These are phyloP conservation scores for Theristus sp. DNA, from an alignment of 2,888 invertebrate species.

Conservation along the genomic window DNA sequence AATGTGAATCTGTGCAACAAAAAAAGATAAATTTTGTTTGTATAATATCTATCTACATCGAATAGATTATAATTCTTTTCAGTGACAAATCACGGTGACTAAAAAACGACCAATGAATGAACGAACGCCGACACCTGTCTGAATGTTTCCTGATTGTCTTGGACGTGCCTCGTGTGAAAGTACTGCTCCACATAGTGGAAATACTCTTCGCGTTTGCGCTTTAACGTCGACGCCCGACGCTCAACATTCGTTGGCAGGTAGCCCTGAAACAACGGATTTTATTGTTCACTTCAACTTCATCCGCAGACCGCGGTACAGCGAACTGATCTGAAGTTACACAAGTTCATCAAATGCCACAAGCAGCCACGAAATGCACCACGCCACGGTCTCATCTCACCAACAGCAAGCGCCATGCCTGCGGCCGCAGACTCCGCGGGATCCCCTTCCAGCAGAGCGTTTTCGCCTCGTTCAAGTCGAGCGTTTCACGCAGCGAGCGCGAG, in stretches of 20 bases:
- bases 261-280: slow-evolving; percentile 43
- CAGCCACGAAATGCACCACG: neutral
- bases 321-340: neutral
- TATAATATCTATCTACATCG: too few species aligned
- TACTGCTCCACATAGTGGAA: slow-evolving; percentile 85
- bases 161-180: slow-evolving; percentile 74
- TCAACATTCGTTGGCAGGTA: slow-evolving; percentile 83
- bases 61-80: too few species aligned
- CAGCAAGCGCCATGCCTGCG: slow-evolving; percentile 47
- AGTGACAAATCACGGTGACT: neutral
- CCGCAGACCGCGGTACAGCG: too few species aligned
- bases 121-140: slow-evolving; percentile 42
- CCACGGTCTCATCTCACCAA: too few species aligned
- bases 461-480: slow-evolving; percentile 22
- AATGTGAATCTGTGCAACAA: slow-evolving; percentile 59
- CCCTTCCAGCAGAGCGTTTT: slow-evolving; percentile 61
- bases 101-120: neutral
- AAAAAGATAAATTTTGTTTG: too few species aligned
- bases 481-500: neutral
- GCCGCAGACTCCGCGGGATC: slow-evolving; percentile 65
- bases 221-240: slow-evolving; percentile 62
- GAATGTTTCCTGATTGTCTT: slow-evolving; percentile 63
- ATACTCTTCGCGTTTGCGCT: slow-evolving; percentile 84
- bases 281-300: neutral
- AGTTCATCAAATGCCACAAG: neutral